Conservation (phyloP, 2,113 vertebrate species). For the Scalopus aquaticus region DNA sequence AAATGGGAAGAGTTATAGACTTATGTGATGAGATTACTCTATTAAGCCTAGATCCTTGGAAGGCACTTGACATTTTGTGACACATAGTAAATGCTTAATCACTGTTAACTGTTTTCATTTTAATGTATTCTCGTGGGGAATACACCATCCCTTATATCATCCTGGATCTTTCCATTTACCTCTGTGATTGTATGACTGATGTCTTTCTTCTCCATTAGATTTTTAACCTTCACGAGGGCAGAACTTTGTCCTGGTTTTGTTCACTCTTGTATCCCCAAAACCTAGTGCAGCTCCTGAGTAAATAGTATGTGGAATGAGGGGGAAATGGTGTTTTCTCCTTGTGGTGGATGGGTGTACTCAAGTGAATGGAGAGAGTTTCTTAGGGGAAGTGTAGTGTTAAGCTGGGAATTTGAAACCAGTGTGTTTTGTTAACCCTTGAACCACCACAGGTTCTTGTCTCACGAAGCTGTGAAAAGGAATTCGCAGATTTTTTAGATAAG, state of each 20-base stretch:
- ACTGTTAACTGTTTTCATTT: background rate
- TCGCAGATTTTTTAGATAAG: too few species aligned
- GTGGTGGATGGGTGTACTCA: background rate
- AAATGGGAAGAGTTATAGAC: background rate
- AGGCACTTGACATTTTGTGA: background rate
- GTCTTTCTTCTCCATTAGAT: background rate
- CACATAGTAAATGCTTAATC: background rate
- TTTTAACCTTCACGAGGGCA: background rate
- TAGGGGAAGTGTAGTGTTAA: background rate
- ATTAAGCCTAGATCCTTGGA: background rate
- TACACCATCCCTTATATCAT: background rate
- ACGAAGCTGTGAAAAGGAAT: too few species aligned
- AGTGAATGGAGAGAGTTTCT: background rate
- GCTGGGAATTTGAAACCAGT: too few species aligned
- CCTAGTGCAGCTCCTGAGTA: background rate
- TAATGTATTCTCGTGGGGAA: background rate
- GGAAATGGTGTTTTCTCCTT: background rate
- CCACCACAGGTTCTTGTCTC: too few species aligned
- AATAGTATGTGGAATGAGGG: background rate
- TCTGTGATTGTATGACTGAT: background rate
- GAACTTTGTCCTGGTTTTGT: background rate
- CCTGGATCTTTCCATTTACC: background rate
- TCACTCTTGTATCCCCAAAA: background rate
- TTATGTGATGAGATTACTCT: background rate
- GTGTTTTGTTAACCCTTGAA: too few species aligned